phyloP scores from a whole-genome alignment of 2,797 vertebrate species.

The Fistularia tabacaria region DNA sequence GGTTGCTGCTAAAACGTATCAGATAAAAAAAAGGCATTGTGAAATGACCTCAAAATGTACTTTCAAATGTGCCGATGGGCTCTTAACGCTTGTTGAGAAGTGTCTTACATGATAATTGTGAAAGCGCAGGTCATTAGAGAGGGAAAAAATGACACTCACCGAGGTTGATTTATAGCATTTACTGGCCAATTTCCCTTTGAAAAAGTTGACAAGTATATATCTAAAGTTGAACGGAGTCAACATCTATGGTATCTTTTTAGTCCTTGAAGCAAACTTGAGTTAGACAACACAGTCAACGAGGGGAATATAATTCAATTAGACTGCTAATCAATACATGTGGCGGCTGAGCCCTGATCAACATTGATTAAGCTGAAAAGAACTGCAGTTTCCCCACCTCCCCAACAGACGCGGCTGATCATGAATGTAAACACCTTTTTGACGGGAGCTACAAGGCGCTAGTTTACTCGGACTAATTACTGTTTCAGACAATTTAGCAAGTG shows the following conservation, averaged over 20 bases:
- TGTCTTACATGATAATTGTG: too few relatives aligned
- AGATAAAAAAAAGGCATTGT: conserved; percentile 1
- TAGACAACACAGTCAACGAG: not conserved
- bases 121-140: too few relatives aligned
- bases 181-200: too few relatives aligned
- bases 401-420: conserved; percentile 22
- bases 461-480: conserved; percentile 23
- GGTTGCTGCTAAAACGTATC: conserved; percentile 22
- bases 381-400: conserved; percentile 14
- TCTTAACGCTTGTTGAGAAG: too few relatives aligned
- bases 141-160: too few relatives aligned
- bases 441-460: conserved; percentile 13
- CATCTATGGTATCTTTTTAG: too few relatives aligned
- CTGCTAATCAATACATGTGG: conserved; percentile 41
- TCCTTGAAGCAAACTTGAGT: too few relatives aligned
- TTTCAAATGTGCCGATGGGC: too few relatives aligned
- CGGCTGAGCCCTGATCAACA: conserved; percentile 45
- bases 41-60: too few relatives aligned
- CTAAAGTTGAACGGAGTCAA: too few relatives aligned
- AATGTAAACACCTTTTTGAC: conserved; percentile 44
- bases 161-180: too few relatives aligned
- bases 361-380: conserved; percentile 35
- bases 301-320: conserved; percentile 30
- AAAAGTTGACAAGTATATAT: too few relatives aligned
- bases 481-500: conserved; percentile 22